Base-by-base conservation (phyloP, 2,888 invertebrate genomes). In the Sesamia inferens region DNA sequence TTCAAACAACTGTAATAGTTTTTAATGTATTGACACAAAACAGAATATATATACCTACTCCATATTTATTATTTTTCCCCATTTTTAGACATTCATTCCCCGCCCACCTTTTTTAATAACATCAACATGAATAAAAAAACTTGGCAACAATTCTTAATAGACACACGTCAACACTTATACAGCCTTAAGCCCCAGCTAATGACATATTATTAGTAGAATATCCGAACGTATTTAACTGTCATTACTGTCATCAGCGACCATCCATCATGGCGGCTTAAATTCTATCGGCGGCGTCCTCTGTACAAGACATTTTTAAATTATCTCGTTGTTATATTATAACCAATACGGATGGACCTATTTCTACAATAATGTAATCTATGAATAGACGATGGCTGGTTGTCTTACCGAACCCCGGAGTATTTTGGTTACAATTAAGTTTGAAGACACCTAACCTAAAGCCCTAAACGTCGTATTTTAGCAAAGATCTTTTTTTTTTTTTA, bases 141-240 rank as follows among this genome's bases (percentile, higher is more conserved):
- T 76, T 76, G 48, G 66, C 81, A 72, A 67, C 66, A 72, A 57
- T 73, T 61, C 59, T 64, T 77, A 81, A 73, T 81, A 78, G 66
- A 71, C 78, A 74, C 74, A 78, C 78, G 82, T 80, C 81, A 71
- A 81, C 78, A 83, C 71, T 71, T 74, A 71, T 62, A 77, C 71
- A 74, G 70, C 72, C 74, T 72, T 69, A 72, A 79, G 78, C 51
- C 71, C 57, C 54, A 79, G 69, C 81, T 83, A 85, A 85, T 73
- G 81, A 81, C 83, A 81, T 74, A 81, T 66, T 75, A 82, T 74
- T 81, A 79, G 51, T 77, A 78, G 82, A 81, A 77, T 83, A 84
- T 83, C 80, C 80, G 76, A 85, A 85, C 86, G 80, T 73, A 86
- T 85, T 85, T 85, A 86, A 81, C 85, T 81, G 85, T 82, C 85